Conservation (phyloP, 2,797 vertebrate genomes). For the Momotus momota region DNA sequence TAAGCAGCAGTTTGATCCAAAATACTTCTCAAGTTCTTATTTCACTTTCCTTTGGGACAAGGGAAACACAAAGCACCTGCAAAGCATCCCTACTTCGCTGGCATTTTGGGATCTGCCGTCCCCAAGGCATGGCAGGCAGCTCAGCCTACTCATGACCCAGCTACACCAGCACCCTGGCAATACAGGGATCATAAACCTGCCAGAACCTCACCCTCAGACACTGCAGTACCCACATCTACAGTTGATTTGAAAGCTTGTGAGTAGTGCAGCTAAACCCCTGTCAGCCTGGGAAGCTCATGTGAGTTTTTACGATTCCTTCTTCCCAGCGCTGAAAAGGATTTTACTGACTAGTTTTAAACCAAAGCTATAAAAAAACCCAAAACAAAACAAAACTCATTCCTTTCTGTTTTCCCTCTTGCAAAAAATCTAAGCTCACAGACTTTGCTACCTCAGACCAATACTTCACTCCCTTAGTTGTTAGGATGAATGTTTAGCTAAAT, state of each 20-base stretch:
- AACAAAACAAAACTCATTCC: background rate
- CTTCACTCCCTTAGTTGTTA: background rate
- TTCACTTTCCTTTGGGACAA: background rate
- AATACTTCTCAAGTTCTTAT: background rate
- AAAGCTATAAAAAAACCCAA: background rate
- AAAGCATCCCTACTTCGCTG: background rate
- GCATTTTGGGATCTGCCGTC: rapidly evolving
- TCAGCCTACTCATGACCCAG: background rate
- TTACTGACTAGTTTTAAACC: background rate
- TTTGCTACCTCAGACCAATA: background rate
- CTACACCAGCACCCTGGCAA: background rate
- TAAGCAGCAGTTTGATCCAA: background rate
- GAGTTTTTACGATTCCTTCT: background rate
- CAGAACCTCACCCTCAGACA: background rate
- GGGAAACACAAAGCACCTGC: background rate
- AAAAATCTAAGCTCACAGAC: background rate
- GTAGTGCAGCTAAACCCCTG: background rate
- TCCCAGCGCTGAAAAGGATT: background rate
- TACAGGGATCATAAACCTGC: background rate
- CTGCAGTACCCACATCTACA: rapidly evolving
- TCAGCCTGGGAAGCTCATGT: rapidly evolving
- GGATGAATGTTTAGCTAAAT: background rate
- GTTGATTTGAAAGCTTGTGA: background rate
- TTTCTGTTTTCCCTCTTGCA: background rate
- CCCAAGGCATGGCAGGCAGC: background rate